Evolutionary conservation across 2,113 vertebrate genomes (phyloP).

Genomic region (Meriones unguiculatus): DNA sequence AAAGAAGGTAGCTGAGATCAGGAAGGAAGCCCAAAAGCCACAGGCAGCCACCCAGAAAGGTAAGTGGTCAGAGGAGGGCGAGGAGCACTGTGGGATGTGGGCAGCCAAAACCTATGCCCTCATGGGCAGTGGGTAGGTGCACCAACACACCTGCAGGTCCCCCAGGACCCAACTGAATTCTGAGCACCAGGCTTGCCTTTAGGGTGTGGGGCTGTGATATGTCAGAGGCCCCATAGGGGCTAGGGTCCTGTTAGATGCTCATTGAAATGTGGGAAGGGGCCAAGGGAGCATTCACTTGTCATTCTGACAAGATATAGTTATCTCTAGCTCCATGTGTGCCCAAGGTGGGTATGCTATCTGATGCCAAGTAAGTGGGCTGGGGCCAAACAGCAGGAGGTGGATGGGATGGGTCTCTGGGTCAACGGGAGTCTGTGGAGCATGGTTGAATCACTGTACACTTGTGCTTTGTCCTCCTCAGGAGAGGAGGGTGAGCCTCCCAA

Average conservation of each 20-base stretch:
- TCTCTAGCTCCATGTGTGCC: not conserved
- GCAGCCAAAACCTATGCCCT: not conserved
- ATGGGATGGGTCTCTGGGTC: not conserved
- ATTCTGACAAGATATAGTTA: not conserved
- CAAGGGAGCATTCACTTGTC: not conserved
- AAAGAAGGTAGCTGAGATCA: constrained; percentile 94
- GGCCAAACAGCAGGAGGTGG: not conserved
- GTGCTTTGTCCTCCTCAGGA: not conserved
- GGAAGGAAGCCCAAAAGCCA: constrained; percentile 86
- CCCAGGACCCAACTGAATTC: not conserved
- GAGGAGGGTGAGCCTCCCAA: not conserved
- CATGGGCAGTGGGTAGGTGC: not conserved
- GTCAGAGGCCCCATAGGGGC: too few relatives aligned
- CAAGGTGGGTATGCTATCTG: not conserved
- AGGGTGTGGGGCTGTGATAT: not conserved
- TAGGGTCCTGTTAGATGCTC: not conserved
- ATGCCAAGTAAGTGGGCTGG: fast-evolving
- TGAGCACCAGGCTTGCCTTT: not conserved
- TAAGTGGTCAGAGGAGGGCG: constrained; percentile 82
- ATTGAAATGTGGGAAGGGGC: not conserved
- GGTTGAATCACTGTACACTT: not conserved
- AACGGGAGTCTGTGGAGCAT: not conserved
- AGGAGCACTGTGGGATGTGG: not conserved
- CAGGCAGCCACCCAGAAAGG: constrained; percentile 89
- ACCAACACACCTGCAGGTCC: not conserved